Conservation (phyloP, 2,888 invertebrate genomes). For the Arenicola marina region DNA sequence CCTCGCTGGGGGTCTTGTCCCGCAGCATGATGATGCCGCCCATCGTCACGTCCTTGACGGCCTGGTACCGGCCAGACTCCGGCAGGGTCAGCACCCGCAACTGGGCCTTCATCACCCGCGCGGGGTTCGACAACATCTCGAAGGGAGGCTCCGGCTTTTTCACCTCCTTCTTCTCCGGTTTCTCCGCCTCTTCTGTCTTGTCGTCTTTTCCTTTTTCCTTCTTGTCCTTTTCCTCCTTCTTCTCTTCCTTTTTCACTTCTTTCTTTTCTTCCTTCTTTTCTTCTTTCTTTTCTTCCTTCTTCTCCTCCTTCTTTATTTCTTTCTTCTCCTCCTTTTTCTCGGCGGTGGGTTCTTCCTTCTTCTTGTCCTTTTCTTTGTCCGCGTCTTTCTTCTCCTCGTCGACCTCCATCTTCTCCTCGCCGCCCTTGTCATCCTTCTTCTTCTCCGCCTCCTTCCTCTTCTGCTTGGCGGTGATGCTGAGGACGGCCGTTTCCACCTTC, state of each 20-base stretch:
- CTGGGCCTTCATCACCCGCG: constrained; percentile 87
- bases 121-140: constrained; percentile 92
- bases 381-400: constrained; percentile 64
- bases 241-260: constrained; percentile 69
- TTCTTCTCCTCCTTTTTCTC: constrained; percentile 65
- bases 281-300: constrained; percentile 20
- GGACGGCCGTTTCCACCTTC: constrained; percentile 95
- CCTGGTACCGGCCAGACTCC: constrained; percentile 67
- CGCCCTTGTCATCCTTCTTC: constrained; percentile 25
- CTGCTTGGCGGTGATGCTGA: constrained; percentile 89
- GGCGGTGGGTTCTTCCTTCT: constrained; percentile 45
- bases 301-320: too few species aligned
- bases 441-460: constrained; percentile 61
- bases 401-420: constrained; percentile 63
- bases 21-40: constrained; percentile 96
- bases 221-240: constrained; percentile 72
- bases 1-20: constrained; percentile 77
- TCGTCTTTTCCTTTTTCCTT: constrained; percentile 45
- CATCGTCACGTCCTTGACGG: constrained; percentile 86
- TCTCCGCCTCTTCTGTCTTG: constrained; percentile 64
- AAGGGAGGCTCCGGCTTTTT: constrained; percentile 78
- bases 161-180: constrained; percentile 62
- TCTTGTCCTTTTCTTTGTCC: constrained; percentile 69
- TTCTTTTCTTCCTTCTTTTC: constrained; percentile 53
- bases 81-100: constrained; percentile 16